Evolutionary conservation across 2,888 invertebrate species (phyloP), one percentile per base, ranked within the genome.

Genomic region (Creontiades dilutus): DNA sequence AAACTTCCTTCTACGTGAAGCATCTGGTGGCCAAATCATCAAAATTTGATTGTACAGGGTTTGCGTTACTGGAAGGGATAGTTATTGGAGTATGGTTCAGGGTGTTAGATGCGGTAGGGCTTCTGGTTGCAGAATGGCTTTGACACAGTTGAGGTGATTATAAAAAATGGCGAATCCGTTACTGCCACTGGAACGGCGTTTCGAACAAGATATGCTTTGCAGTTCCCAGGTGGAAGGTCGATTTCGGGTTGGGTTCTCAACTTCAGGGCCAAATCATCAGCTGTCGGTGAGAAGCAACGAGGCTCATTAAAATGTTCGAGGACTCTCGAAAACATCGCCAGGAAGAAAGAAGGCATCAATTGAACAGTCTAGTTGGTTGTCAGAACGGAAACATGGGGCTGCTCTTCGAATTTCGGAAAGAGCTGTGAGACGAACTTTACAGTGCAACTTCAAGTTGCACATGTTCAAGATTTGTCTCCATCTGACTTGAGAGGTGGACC

Each of bases 121-220:
- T n/a, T n/a, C n/a, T n/a, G n/a, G n/a, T n/a, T n/a, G n/a, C n/a
- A n/a, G n/a, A n/a, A n/a, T n/a, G n/a, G n/a, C n/a, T n/a, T n/a
- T n/a, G n/a, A n/a, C n/a, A n/a, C n/a, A n/a, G 48, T 78, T 9
- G 80, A 23, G 46, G 27, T 23, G n/a, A 12, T n/a, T 68, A 19
- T 68, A 9, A 48, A 48, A 48, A 48, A 48, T 48, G 48, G 48
- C 48, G 48, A 48, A 48, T 48, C 48, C 13, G 48, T 68, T 7
- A 68, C 68, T 12, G 68, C 68, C 11, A 68, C 68, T 68, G 11
- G 9, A n/a, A 68, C 11, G 68, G 68, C 68, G 19, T 68, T 68
- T n/a, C 68, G 23, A 14, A 78, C 80, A 28, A 23, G 80, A 23
- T 78, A 78, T 27, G 27, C 27, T 27, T 78, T n/a, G n/a, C n/a